Conservation (phyloP, 2,888 invertebrate species). For the Synanthedon tipuliformis region DNA sequence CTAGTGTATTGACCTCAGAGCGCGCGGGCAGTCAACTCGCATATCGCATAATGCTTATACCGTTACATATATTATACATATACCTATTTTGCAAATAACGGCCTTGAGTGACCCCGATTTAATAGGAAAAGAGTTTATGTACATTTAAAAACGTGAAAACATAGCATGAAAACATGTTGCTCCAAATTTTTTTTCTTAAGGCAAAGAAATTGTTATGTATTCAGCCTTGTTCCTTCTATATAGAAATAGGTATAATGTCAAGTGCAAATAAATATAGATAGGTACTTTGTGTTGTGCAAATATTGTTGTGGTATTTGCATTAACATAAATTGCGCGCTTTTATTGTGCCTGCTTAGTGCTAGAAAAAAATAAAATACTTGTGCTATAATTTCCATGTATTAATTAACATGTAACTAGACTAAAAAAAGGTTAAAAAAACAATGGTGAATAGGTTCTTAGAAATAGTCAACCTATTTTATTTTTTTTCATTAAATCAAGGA, state of each 20-base stretch:
- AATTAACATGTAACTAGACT: no score
- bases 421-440: no score
- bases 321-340: not conserved
- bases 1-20: slow-evolving; percentile 36
- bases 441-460: no score
- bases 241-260: not conserved
- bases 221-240: not conserved
- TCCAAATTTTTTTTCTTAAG: not conserved
- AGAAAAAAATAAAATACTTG: no score
- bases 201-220: not conserved
- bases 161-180: not conserved
- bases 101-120: slow-evolving; percentile 12
- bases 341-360: no score
- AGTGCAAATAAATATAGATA: not conserved
- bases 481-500: no score
- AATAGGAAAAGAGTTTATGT: slow-evolving; percentile 4
- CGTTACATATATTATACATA: slow-evolving; percentile 23
- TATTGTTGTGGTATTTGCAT: not conserved
- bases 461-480: no score
- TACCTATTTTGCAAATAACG: slow-evolving; percentile 15
- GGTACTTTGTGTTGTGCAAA: not conserved
- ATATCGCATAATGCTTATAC: slow-evolving; percentile 13
- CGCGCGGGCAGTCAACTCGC: slow-evolving; percentile 29
- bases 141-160: not conserved
- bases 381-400: no score